Percentiles rank a stretch among this genome's conserved stretches.
These are phyloP conservation scores for Colistium nudipinnis DNA, from an alignment of 2,113 vertebrate genomes.

Conservation along the genomic window DNA sequence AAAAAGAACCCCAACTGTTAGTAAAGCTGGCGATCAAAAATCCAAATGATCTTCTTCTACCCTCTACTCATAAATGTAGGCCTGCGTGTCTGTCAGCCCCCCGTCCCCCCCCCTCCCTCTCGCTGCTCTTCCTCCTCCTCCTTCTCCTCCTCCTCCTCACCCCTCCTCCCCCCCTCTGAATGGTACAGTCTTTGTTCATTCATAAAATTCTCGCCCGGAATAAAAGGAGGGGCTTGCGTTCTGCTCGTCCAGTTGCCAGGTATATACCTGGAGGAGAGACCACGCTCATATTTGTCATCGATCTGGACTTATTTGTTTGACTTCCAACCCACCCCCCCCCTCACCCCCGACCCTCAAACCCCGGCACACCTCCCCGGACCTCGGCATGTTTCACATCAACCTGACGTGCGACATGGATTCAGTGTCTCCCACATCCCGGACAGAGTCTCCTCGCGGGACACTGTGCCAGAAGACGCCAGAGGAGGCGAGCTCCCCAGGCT, in stretches of 20 bases:
- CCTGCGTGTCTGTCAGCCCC: constrained; percentile 33
- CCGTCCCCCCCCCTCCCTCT: constrained; percentile 22
- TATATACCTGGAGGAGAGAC: constrained; percentile 82
- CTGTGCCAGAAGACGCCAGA: constrained; percentile 87
- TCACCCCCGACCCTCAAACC: not conserved
- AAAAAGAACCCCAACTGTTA: too few species aligned
- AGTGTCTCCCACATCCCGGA: constrained; percentile 88
- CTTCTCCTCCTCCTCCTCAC: constrained; percentile 55
- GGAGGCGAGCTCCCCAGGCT: constrained; percentile 85
- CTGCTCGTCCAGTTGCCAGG: constrained; percentile 82
- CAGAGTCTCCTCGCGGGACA: constrained; percentile 87
- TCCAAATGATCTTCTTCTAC: too few species aligned
- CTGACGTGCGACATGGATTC: constrained; percentile 86
- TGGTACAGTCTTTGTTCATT: constrained; percentile 86
- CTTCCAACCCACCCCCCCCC: too few species aligned
- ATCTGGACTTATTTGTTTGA: constrained; percentile 25
- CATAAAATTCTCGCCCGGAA: constrained; percentile 86
- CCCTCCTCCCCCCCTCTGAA: constrained; percentile 53
- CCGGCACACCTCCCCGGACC: accelerated
- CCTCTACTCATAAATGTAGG: constrained; percentile 12
- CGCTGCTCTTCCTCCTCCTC: too few species aligned
- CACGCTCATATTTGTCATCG: constrained; percentile 29
- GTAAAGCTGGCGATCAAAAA: too few species aligned
- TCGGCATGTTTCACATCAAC: constrained; percentile 86
- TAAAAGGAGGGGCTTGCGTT: constrained; percentile 84